Conservation (phyloP, 92 coral and sea anemone genomes). For the Parazoanthus darwini region DNA sequence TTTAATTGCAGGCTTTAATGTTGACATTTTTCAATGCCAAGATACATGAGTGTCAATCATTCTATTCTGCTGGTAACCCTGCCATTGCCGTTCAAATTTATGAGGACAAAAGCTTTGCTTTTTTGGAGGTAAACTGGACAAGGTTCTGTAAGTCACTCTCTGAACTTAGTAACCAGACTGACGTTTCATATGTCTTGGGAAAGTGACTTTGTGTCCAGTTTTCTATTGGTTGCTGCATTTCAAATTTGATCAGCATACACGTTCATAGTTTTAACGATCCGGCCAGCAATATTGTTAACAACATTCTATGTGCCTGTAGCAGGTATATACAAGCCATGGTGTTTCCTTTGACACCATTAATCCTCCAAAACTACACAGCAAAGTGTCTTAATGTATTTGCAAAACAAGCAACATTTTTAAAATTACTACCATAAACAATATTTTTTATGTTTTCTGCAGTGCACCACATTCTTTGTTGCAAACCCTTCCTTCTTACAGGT, state of each 20-base stretch:
- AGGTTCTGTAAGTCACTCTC: neutral
- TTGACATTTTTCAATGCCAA: conserved; percentile 49
- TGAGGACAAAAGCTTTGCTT: conserved; percentile 45
- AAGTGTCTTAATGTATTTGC: too few species aligned
- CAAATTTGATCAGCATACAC: too few species aligned
- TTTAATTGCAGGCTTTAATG: conserved; percentile 28
- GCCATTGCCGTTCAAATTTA: conserved; percentile 50
- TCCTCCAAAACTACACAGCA: too few species aligned
- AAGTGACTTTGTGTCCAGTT: neutral
- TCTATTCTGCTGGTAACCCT: conserved; percentile 39
- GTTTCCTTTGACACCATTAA: too few species aligned
- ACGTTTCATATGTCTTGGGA: neutral
- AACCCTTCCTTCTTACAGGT: too few species aligned
- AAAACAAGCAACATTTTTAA: too few species aligned
- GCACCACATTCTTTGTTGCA: too few species aligned
- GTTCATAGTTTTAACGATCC: too few species aligned
- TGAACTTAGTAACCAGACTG: neutral
- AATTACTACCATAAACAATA: neutral
- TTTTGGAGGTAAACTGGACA: conserved; percentile 42
- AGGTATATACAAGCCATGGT: neutral
- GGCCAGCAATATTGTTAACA: neutral
- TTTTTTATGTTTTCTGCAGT: neutral
- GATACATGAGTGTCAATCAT: conserved; percentile 42
- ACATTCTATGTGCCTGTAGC: neutral
- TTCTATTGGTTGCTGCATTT: too few species aligned